These are phyloP conservation scores for Trypoxylus dichotomus DNA, from an alignment of 1,140 invertebrate species.

Conservation along the genomic window DNA sequence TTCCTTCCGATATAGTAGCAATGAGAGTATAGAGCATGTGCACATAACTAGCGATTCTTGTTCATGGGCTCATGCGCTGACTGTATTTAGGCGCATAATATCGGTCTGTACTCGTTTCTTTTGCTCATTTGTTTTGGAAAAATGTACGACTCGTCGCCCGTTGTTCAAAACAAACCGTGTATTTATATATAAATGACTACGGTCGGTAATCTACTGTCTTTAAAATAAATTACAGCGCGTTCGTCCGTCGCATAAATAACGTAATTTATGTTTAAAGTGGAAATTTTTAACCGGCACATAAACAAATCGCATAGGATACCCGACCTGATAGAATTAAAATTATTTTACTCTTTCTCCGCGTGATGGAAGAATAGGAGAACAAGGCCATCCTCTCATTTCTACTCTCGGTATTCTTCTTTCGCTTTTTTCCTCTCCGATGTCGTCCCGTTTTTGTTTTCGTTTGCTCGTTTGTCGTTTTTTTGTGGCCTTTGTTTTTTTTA, in stretches of 20 bases:
- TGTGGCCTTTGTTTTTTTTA: not conserved
- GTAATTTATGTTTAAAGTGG: slow-evolving; percentile 24
- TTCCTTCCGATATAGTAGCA: not conserved
- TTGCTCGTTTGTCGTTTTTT: not conserved
- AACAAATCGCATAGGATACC: slow-evolving; percentile 26
- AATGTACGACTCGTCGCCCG: slow-evolving; percentile 22
- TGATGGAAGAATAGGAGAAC: slow-evolving; percentile 16
- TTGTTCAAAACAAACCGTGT: slow-evolving; percentile 21
- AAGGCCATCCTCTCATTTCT: not conserved
- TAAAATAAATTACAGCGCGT: slow-evolving; percentile 26
- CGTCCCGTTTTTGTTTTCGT: not conserved
- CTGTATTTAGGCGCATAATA: slow-evolving; percentile 27
- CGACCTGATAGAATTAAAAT: slow-evolving; percentile 22
- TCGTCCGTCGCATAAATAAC: slow-evolving; percentile 12
- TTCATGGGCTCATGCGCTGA: not conserved
- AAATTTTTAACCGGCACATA: slow-evolving; percentile 25
- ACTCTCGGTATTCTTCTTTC: not conserved
- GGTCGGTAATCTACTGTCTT: slow-evolving; percentile 27
- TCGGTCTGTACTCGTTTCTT: not conserved
- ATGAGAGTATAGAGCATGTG: not conserved
- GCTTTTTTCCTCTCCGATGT: not conserved
- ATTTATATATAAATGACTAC: slow-evolving; percentile 26
- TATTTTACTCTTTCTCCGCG: slow-evolving; percentile 13
- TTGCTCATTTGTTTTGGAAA: slow-evolving; percentile 24
- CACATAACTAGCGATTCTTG: not conserved